Conservation (phyloP, 2,888 invertebrate species). For the Cataglyphis rosenhaueri region DNA sequence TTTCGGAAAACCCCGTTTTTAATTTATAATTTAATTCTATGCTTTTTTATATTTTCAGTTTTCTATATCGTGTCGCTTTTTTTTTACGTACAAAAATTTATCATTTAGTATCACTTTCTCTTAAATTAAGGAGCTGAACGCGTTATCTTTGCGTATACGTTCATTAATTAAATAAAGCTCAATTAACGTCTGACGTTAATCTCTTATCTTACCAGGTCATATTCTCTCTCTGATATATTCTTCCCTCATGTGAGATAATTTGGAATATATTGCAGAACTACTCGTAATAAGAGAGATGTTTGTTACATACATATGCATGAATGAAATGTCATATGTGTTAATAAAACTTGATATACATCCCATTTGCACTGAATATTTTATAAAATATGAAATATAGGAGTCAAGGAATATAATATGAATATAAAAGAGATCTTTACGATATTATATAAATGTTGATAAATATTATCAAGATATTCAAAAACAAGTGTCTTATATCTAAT, state of each 20-base stretch:
- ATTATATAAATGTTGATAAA: neutral
- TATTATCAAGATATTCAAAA: neutral
- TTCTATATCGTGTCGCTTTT: neutral
- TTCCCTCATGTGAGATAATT: neutral
- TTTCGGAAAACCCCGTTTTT: neutral
- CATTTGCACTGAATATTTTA: neutral
- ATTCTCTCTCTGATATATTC: neutral
- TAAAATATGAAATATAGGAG: neutral
- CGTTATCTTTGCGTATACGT: neutral
- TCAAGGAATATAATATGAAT: neutral
- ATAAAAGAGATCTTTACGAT: neutral
- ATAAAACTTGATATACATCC: neutral
- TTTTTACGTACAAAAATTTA: neutral
- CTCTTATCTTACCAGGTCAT: neutral
- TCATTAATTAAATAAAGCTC: neutral
- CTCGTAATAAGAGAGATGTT: neutral
- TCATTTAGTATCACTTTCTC: neutral
- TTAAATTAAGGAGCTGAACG: neutral
- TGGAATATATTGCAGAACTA: neutral
- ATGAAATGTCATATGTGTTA: neutral
- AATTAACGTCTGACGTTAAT: neutral
- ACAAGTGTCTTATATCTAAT: neutral
- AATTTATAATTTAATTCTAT: constrained; percentile 2
- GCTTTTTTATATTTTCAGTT: neutral
- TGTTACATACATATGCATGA: neutral